Conservation (phyloP, 2,113 vertebrate genomes). For the Cavia porcellus region DNA sequence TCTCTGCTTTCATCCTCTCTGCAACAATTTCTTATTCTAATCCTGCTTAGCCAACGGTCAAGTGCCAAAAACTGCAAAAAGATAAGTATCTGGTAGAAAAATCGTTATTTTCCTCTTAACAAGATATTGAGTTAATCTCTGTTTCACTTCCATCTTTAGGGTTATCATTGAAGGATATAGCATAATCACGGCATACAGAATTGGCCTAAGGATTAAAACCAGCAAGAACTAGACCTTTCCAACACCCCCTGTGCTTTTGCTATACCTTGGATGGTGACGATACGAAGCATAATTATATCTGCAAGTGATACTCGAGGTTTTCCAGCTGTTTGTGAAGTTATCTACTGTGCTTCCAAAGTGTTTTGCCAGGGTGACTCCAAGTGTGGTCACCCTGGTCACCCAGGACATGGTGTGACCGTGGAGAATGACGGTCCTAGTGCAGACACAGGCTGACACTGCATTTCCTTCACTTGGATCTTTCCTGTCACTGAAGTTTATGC, state of each 20-base stretch:
- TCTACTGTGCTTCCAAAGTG: neutral
- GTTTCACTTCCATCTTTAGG: neutral
- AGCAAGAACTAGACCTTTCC: conserved; percentile 3
- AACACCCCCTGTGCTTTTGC: neutral
- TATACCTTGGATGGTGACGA: neutral
- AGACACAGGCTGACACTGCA: neutral
- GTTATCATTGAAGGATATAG: conserved; percentile 1
- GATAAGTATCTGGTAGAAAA: neutral
- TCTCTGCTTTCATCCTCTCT: neutral
- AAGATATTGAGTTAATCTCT: neutral
- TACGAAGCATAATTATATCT: conserved; percentile 1
- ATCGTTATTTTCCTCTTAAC: neutral
- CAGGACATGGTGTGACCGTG: neutral
- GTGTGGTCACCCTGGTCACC: neutral
- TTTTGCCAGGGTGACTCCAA: conserved; percentile 23
- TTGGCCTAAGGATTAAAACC: neutral
- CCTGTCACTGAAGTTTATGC: neutral
- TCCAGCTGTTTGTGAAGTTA: neutral
- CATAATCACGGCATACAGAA: neutral
- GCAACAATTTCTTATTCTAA: conserved; percentile 1
- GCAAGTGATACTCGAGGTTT: neutral
- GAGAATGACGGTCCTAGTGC: neutral
- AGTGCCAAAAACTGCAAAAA: neutral
- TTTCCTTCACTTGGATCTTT: conserved; percentile 28
- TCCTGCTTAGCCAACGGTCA: neutral